A percentile compares a stretch with the other conserved stretches of the same genome.
Evolutionary conservation across 37 sponge, comb jelly and placozoan species (phyloP).

Genomic region (Aphrocallistes beatrix): DNA sequence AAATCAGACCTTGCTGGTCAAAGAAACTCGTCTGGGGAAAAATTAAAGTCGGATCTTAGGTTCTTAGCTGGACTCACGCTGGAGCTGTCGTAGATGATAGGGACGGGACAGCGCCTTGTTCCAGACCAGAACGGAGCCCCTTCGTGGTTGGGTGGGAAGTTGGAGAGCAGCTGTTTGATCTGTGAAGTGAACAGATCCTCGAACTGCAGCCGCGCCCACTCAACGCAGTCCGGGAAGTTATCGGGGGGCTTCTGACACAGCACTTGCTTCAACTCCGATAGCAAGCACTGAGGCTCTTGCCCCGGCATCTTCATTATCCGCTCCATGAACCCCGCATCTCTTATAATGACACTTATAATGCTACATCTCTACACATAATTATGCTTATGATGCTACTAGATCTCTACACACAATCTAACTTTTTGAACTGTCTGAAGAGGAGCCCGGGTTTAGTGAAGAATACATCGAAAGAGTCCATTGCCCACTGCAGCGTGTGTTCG

Average conservation of each 20-base stretch:
- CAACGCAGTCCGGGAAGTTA: slow-evolving; percentile 69
- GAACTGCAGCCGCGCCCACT: slow-evolving; percentile 67
- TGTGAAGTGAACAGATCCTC: slow-evolving; percentile 72
- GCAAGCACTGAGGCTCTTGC: slow-evolving; percentile 39
- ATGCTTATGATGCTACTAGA: too few species aligned
- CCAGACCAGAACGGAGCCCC: slow-evolving; percentile 94
- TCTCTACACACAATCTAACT: too few species aligned
- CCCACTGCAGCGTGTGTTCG: slow-evolving; percentile 97
- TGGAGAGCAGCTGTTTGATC: slow-evolving; percentile 76
- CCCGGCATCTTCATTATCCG: slow-evolving; percentile 37
- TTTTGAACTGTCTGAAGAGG: slow-evolving; percentile 52
- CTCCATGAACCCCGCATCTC: slow-evolving; percentile 52
- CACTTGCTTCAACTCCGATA: slow-evolving; percentile 30
- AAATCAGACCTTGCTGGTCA: too few species aligned
- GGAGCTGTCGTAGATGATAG: slow-evolving; percentile 46
- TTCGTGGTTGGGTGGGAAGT: slow-evolving; percentile 68
- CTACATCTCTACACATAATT: too few species aligned
- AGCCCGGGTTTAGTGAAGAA: slow-evolving; percentile 55
- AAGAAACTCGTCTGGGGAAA: too few species aligned
- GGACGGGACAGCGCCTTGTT: slow-evolving; percentile 74
- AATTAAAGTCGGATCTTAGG: too few species aligned
- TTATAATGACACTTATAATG: too few species aligned
- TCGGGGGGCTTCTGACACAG: slow-evolving; percentile 37
- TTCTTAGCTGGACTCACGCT: slow-evolving; percentile 30
- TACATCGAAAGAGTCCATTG: slow-evolving; percentile 79